Evolutionary conservation across 1,140 invertebrate genomes (phyloP).

Genomic region (Cylas formicarius): DNA sequence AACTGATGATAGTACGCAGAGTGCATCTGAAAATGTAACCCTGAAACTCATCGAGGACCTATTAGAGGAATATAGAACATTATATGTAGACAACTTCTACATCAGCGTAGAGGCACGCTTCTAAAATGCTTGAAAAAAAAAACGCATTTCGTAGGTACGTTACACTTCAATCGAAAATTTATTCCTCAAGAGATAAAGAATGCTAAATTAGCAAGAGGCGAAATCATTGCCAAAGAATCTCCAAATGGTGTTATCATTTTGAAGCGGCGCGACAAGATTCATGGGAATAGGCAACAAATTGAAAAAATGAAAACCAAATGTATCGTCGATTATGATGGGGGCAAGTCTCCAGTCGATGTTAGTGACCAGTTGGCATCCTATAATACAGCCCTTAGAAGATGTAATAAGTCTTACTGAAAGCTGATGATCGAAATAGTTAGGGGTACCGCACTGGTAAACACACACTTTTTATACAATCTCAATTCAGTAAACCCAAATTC

Average conservation of each 20-base stretch:
- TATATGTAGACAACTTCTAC: no score
- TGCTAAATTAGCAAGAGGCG: conserved; percentile 38
- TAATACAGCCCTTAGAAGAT: conserved; percentile 11
- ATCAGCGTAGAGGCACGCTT: no score
- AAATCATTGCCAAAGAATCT: conserved; percentile 39
- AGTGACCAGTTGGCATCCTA: conserved; percentile 28
- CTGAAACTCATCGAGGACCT: no score
- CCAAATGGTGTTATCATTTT: conserved; percentile 39
- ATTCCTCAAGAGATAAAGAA: conserved; percentile 36
- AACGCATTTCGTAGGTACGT: no score
- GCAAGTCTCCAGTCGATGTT: conserved; percentile 27
- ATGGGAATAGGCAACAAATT: conserved; percentile 37
- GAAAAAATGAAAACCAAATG: conserved; percentile 22
- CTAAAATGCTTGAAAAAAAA: no score
- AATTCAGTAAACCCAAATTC: conserved; percentile 4
- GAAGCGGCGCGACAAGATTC: conserved; percentile 43
- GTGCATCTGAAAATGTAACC: no score
- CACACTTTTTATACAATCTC: conserved; percentile 11
- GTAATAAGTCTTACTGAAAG: conserved; percentile 32
- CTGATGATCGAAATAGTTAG: conserved; percentile 19
- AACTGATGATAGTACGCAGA: no score
- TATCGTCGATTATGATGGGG: conserved; percentile 26
- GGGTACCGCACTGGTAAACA: conserved; percentile 14
- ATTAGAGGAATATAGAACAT: no score
- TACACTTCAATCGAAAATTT: conserved; percentile 38